Conservation (phyloP, 2,888 invertebrate genomes). For the Rotaria magnacalcarata region DNA sequence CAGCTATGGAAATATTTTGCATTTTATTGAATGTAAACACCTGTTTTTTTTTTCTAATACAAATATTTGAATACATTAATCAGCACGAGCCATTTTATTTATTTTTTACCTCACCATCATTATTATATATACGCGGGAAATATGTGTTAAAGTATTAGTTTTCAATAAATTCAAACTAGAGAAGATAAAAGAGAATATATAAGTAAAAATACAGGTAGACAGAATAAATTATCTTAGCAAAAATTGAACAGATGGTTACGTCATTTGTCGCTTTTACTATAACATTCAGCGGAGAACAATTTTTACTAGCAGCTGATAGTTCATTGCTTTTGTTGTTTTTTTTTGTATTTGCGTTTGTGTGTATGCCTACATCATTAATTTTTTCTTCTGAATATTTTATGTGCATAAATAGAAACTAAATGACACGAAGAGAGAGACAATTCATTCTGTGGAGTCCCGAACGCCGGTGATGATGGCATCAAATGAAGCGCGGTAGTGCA, state of each 20-base stretch:
- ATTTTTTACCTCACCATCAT: no score
- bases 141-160: not conserved
- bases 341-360: not conserved
- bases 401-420: not conserved
- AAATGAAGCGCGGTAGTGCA: not conserved
- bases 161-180: not conserved
- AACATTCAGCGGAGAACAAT: not conserved
- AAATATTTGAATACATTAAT: not conserved
- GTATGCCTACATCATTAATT: not conserved
- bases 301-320: not conserved
- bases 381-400: not conserved
- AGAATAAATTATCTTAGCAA: not conserved
- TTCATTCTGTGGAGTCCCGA: not conserved
- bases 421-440: conserved; percentile 1
- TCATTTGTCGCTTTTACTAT: not conserved
- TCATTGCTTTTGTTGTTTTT: not conserved
- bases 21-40: no score
- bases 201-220: not conserved
- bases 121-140: not conserved
- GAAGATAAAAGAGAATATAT: not conserved
- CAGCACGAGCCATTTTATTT: not conserved
- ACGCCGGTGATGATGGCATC: not conserved
- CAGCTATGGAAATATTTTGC: no score
- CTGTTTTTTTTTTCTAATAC: no score
- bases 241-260: not conserved